Evolutionary conservation across 1,140 invertebrate species (phyloP), one percentile per base, ranked within the genome.

Genomic region (Trichomalopsis sarcophagae): DNA sequence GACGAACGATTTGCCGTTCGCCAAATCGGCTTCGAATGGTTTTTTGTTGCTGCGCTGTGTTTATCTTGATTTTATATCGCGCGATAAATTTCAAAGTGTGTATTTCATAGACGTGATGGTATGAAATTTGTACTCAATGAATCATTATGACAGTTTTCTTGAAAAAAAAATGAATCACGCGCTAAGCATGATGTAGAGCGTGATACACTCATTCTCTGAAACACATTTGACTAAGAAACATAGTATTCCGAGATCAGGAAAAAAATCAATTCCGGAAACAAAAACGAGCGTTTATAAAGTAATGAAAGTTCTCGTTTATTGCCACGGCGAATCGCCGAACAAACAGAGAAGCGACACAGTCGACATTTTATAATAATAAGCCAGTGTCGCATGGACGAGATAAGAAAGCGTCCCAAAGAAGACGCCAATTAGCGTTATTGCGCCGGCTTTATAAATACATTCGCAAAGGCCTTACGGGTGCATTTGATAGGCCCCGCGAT

Each of bases 401-500:
- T 13, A 68, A 82, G 73, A 76, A 21, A 76, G 81, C 23, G 14
- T 17, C 81, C 14, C 44, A 47, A 80, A 84, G 68, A 84, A 84
- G 76, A 75, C 78, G 50, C 84, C 78, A 84, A 84, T 84, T 84
- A 84, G 84, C 23, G 77, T 75, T 84, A 84, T 84, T 84, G 44
- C 84, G n/a, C 50, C 50, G 14, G 50, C 33, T 55, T 47, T 68
- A 33, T 74, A 14, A 44, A 30, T 50, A 14, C 47, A 83, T 85
- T 85, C 81, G 62, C 55, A 62, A 55, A 78, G 27, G 62, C 66
- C 62, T 77, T 36, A 79, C 71, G 76, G n/a, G 14, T 84, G 78
- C 77, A 71, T 50, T 50, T 74, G 85, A 87, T 88, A 85, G 69
- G 78, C 86, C 66, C 66, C 71, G 82, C 84, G 86, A 89, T 89